A percentile compares a stretch with the other conserved stretches of the same genome.
Conservation (phyloP, 2,888 invertebrate genomes). For the Altica lythri region DNA sequence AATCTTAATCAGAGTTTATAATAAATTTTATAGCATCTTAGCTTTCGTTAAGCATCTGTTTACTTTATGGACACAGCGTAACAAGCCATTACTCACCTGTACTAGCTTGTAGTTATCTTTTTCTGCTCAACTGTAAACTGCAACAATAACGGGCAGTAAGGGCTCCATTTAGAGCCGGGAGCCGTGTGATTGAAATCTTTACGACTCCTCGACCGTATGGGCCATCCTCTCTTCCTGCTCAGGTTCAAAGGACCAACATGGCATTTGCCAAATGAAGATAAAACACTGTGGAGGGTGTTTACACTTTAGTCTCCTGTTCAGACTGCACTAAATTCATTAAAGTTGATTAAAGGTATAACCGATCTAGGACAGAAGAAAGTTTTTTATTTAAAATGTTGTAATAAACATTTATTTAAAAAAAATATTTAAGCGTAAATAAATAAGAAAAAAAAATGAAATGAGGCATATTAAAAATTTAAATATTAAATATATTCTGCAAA, state of each 20-base stretch:
- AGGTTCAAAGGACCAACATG: constrained; percentile 32
- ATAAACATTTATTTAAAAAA: too few relatives aligned
- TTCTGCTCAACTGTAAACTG: constrained; percentile 14
- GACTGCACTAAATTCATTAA: constrained; percentile 48
- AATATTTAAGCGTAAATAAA: too few relatives aligned
- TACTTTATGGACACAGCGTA: constrained; percentile 11
- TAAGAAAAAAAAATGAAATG: too few relatives aligned
- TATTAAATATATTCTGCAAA: too few relatives aligned
- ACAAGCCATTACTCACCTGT: constrained; percentile 3
- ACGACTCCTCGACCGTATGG: constrained; percentile 43
- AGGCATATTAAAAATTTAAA: too few relatives aligned
- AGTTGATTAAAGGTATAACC: constrained; percentile 44
- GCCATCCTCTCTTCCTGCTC: constrained; percentile 22
- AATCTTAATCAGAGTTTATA: too few relatives aligned
- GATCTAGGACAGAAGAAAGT: too few relatives aligned
- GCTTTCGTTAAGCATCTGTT: constrained; percentile 3
- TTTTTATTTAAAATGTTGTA: too few relatives aligned
- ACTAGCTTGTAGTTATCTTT: constrained; percentile 10
- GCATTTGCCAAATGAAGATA: constrained; percentile 47
- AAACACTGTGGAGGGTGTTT: constrained; percentile 42
- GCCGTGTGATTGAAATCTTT: constrained; percentile 46
- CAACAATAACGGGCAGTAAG: constrained; percentile 17
- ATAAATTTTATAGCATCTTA: too few relatives aligned
- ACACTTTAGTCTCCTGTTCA: constrained; percentile 32
- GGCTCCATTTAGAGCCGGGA: constrained; percentile 7